phyloP scores from a whole-genome alignment of 1,140 invertebrate species.

The Rhyacophila brunnea region DNA sequence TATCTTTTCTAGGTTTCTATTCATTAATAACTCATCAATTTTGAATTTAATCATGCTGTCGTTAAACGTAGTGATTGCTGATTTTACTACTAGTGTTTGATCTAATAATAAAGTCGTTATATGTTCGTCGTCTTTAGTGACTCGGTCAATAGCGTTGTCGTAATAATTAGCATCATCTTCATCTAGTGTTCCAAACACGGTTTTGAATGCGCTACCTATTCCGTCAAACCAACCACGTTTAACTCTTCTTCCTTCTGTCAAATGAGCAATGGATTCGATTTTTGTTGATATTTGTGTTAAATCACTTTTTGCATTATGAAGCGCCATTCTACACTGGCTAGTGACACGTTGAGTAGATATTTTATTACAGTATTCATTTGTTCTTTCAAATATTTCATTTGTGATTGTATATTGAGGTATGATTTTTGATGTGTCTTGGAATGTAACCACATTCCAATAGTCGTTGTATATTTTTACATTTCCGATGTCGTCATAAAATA shows the following conservation, averaged over 20 bases:
- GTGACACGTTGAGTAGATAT: too few relatives aligned
- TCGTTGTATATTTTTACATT: constrained; percentile 4
- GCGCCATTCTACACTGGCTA: too few relatives aligned
- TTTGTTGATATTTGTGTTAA: too few relatives aligned
- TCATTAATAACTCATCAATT: not conserved
- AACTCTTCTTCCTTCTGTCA: not conserved
- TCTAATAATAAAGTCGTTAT: not conserved
- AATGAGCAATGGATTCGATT: too few relatives aligned
- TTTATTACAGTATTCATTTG: too few relatives aligned
- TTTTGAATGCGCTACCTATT: too few relatives aligned
- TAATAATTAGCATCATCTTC: too few relatives aligned
- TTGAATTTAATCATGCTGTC: not conserved
- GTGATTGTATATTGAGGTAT: not conserved
- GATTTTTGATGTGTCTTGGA: constrained; percentile 1
- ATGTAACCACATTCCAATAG: constrained; percentile 9
- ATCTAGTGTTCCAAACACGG: too few relatives aligned
- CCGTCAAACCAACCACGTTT: constrained; percentile 24
- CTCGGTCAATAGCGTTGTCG: constrained; percentile 3
- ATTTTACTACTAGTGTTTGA: constrained; percentile 13
- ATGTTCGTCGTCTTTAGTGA: constrained; percentile 7
- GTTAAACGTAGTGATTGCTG: constrained; percentile 5
- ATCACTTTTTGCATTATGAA: too few relatives aligned
- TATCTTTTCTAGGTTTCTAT: not conserved
- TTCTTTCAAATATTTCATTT: not conserved
- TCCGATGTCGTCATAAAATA: too few relatives aligned